phyloP scores from a whole-genome alignment of 2,113 vertebrate genomes.

The Athene cunicularia region DNA sequence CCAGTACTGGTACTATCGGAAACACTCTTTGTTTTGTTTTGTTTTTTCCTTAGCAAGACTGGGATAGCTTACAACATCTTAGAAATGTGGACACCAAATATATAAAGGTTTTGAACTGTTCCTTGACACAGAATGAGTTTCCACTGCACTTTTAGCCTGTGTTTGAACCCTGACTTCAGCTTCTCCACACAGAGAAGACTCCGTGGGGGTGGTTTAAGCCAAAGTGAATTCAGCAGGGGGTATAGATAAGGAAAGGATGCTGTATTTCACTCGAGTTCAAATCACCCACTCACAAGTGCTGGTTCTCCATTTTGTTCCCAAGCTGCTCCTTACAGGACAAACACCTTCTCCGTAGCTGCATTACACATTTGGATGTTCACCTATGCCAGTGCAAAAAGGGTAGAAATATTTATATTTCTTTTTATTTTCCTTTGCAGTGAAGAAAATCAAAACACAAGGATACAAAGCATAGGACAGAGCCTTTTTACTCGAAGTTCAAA shows the following conservation, averaged over 20 bases:
- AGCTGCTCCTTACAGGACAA: not conserved
- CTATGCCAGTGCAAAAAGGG: not conserved
- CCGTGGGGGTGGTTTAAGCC: not conserved
- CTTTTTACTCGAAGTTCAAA: not conserved
- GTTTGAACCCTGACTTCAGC: constrained; percentile 33
- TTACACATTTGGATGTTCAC: not conserved
- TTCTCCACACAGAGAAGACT: not conserved
- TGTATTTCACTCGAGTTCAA: not conserved
- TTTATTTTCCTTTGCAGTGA: not conserved
- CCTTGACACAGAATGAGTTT: not conserved
- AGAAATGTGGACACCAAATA: not conserved
- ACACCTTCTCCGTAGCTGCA: rapidly evolving
- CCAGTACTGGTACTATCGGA: not conserved
- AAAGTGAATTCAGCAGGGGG: not conserved
- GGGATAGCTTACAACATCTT: not conserved
- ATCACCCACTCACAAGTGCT: not conserved
- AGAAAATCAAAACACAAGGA: not conserved
- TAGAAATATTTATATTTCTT: not conserved
- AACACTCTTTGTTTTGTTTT: not conserved
- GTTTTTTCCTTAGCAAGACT: not conserved
- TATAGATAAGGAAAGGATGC: not conserved
- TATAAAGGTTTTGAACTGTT: not conserved
- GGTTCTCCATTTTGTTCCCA: not conserved
- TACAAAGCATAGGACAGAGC: not conserved
- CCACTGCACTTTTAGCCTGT: not conserved